These are phyloP conservation scores for Saguinus imperator DNA, from an alignment of 2,113 vertebrate species.

Conservation along the genomic window DNA sequence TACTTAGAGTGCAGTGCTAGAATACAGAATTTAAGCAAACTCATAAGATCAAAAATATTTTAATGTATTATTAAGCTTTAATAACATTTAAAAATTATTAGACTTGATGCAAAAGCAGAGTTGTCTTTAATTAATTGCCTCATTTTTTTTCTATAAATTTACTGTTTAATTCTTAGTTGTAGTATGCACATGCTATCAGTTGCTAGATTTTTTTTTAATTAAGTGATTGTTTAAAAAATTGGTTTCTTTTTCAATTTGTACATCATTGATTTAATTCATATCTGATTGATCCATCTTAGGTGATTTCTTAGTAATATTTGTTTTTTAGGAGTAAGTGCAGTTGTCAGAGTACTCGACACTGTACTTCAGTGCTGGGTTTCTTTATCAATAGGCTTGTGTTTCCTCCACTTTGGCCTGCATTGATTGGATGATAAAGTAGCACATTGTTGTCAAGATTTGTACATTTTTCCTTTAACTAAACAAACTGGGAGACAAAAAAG, in stretches of 20 bases:
- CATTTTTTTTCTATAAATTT: not conserved
- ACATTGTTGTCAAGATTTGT: not conserved
- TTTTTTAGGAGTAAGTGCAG: not conserved
- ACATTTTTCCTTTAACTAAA: not conserved
- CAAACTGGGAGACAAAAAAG: not conserved
- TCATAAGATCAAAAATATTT: slow-evolving; percentile 23
- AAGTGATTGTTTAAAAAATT: not conserved
- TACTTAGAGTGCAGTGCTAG: not conserved
- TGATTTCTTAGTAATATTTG: not conserved
- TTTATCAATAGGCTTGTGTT: not conserved
- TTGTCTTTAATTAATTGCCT: not conserved
- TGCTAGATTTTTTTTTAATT: not conserved
- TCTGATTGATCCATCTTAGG: not conserved
- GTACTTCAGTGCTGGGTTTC: not conserved
- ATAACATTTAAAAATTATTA: not conserved
- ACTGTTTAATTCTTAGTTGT: not conserved
- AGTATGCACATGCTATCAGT: not conserved
- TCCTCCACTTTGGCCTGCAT: not conserved
- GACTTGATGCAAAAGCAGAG: not conserved
- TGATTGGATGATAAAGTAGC: not conserved
- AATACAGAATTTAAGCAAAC: not conserved
- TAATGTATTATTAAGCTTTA: not conserved
- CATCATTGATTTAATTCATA: not conserved
- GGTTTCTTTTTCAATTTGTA: not conserved
- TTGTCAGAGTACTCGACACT: not conserved